Evolutionary conservation across 2,113 vertebrate species (phyloP).

Genomic region (Peromyscus maniculatus): DNA sequence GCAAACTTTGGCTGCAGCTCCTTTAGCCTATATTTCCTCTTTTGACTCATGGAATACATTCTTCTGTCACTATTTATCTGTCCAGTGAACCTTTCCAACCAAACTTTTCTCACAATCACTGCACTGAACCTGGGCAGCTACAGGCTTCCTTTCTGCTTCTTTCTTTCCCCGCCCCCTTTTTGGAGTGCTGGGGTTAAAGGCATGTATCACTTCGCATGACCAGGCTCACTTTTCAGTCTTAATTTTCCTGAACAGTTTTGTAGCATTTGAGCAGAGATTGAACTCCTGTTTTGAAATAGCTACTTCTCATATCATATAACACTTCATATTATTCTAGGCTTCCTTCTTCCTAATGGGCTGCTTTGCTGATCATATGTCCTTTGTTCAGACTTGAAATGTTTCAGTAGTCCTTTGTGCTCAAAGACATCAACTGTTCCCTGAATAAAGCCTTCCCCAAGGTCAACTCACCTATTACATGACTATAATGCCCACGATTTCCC

Average conservation of each 20-base stretch:
- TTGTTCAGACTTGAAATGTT: neutral
- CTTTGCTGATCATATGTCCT: neutral
- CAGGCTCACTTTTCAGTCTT: neutral
- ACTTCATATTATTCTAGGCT: neutral
- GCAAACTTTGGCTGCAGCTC: neutral
- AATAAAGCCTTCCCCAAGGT: neutral
- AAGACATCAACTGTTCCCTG: neutral
- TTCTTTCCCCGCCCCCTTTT: neutral
- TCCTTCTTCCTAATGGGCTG: neutral
- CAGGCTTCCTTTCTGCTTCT: neutral
- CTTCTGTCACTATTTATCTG: neutral
- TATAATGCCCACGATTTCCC: neutral
- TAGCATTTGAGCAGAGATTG: neutral
- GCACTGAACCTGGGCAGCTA: neutral
- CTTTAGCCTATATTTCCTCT: neutral
- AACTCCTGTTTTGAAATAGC: neutral
- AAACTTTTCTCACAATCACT: neutral
- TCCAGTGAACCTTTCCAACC: neutral
- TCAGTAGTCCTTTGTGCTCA: neutral
- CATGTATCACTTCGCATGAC: neutral
- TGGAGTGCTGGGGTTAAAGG: neutral
- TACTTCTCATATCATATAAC: neutral
- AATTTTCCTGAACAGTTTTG: neutral
- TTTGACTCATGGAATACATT: neutral
- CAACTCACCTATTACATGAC: neutral